Evolutionary conservation across 2,888 invertebrate species (phyloP), one percentile per base, ranked within the genome.

Genomic region (Hirtodrosophila cameraria): DNA sequence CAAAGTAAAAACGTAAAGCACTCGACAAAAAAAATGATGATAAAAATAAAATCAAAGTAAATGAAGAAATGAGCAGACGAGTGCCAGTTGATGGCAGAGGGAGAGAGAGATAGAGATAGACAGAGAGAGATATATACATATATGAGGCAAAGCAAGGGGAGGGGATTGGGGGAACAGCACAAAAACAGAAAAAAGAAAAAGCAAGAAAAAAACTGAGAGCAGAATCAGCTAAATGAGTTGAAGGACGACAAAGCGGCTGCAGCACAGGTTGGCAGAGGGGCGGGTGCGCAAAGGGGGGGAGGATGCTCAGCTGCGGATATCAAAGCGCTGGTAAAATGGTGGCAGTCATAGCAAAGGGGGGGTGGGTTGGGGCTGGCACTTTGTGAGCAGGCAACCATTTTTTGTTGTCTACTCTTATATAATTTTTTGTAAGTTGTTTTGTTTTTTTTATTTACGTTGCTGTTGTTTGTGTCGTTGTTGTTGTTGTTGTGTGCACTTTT

Each of bases 321-420:
- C 81, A 82, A 82, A 82, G 83, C 74, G 71, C 72, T 82, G 74
- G 78, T 72, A 82, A 82, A 82, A 82, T 83, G 81, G 74, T 75
- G 80, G 58, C 70, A 59, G 41, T 61, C 52, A 63, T 31, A 12
- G 13, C 7, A 6, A 2, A 8, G 31, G 3, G 12, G 6, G 7
- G 7, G 16, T 2, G 9, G 16, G 3, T 15, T 5, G 2, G 36
- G 30, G 33, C 38, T 43, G 57, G 46, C 75, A 78, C 75, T 75
- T 75, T 75, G 59, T 42, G 63, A 53, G 74, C 68, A 63, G 61
- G 57, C 62, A 75, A 80, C 75, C 76, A 84, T 76, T 78, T 20
- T 80, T 77, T 58, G 55, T 64, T 74, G 71, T 62, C 52, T 64
- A 59, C 53, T 48, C 39, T 53, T 52, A 35, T 41, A 54, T 59